Evolutionary conservation across 2,888 invertebrate species (phyloP).

Genomic region (Dryobotodes eremita): DNA sequence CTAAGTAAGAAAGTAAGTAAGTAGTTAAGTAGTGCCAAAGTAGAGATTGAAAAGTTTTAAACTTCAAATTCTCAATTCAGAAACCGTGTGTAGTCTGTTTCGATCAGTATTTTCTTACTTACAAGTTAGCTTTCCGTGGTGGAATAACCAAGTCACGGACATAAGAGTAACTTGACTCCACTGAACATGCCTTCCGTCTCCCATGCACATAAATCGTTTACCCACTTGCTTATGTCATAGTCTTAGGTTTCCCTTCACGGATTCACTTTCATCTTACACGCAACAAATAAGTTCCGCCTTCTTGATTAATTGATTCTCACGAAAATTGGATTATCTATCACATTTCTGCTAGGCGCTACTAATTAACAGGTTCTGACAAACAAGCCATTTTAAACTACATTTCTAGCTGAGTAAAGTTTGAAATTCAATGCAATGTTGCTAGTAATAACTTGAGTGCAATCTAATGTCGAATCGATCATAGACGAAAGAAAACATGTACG

Average conservation of each 20-base stretch:
- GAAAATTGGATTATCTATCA: constrained; percentile 25
- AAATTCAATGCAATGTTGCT: neutral
- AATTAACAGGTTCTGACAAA: neutral
- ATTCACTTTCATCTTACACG: constrained; percentile 51
- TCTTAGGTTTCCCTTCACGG: constrained; percentile 11
- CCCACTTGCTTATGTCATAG: constrained; percentile 17
- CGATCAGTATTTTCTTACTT: too few relatives aligned
- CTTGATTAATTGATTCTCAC: constrained; percentile 45
- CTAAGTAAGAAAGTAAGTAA: too few relatives aligned
- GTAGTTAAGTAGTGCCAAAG: too few relatives aligned
- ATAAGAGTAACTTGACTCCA: neutral
- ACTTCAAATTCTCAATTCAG: too few relatives aligned
- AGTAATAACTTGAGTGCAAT: constrained; percentile 30
- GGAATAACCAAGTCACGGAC: too few relatives aligned
- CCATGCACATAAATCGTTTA: constrained; percentile 3
- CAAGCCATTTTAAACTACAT: constrained; percentile 11
- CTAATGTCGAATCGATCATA: constrained; percentile 7
- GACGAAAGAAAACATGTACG: constrained; percentile 1
- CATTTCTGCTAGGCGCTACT: constrained; percentile 6
- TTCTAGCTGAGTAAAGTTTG: accelerated
- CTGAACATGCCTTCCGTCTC: neutral
- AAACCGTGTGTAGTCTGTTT: too few relatives aligned
- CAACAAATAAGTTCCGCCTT: constrained; percentile 45
- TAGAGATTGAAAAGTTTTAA: too few relatives aligned
- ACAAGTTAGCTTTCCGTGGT: too few relatives aligned